Base-by-base conservation (phyloP, 1,140 invertebrate genomes). In the Anadara kagoshimensis region DNA sequence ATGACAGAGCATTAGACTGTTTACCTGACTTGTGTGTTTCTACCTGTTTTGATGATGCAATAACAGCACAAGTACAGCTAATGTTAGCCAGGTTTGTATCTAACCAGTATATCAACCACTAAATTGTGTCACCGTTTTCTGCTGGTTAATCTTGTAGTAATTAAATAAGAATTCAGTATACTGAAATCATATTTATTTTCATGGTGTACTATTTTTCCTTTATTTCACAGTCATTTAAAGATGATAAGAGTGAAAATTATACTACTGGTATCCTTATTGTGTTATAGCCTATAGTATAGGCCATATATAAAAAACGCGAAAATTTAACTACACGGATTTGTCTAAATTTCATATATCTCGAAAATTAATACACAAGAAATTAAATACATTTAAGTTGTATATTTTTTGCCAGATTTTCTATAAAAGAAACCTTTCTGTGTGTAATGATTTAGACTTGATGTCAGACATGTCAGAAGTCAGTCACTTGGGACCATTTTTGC, bases 1-100 rank as follows among this genome's bases (percentile, higher is more conserved):
- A 79, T 68, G 61, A 74, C 36, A 64, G 74, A 44, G 78, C 78
- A 26, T 62, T 79, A 29, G 71, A 65, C 18, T 79, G 78, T 62
- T 45, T 79, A 63, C 78, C 69, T n/a, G 20, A 49, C 5, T 69
- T 69, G 18, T 47, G 43, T 16, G 29, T 10, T 26, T 75, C 76
- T 20, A 20, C 45, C 5, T 22, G 74, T 47, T 47, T 70, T n/a
- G 22, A 73, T 12, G 58, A 56, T 18, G 74, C 71, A n/a, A 69
- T 69, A 11, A 45, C 45, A 16, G 74, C 75, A 36, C 71, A 73
- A 26, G 74, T 66, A 4, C 53, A 76, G 36, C 61, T 79, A 16
- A 62, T 79, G 22, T 49, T 79, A 43, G 64, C 67, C 24, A 74
- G 77, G 77, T 79, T 53, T 64, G 43, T 41, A 7, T 20, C 11